Percentiles rank a stretch among this genome's conserved stretches.
phyloP scores from a whole-genome alignment of 1,140 invertebrate genomes.

The Acyrthosiphon pisum region DNA sequence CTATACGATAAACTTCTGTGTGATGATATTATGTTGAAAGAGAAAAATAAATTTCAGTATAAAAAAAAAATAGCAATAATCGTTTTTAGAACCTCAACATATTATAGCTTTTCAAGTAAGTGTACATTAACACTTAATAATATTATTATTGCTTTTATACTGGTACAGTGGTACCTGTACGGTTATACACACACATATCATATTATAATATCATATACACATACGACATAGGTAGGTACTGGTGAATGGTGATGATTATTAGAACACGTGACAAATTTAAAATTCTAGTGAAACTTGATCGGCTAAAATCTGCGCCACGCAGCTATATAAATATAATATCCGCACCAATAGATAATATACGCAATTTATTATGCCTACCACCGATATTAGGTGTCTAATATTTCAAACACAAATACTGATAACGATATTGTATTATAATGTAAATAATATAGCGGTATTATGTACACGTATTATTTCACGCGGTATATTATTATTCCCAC shows the following conservation, averaged over 20 bases:
- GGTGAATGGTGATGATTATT: background rate
- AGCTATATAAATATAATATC: background rate
- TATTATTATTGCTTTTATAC: too few species aligned
- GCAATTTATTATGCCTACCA: background rate
- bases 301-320: background rate
- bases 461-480: background rate
- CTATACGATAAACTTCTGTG: background rate
- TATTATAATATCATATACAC: too few species aligned
- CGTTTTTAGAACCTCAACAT: background rate
- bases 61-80: background rate
- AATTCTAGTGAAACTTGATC: background rate
- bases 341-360: background rate
- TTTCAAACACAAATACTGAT: background rate
- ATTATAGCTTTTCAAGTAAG: too few species aligned
- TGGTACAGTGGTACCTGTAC: too few species aligned
- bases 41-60: background rate
- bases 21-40: background rate
- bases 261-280: background rate
- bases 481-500: background rate
- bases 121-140: too few species aligned
- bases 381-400: background rate
- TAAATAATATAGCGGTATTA: background rate
- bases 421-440: background rate
- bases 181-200: too few species aligned
- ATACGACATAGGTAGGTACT: too few species aligned